Percentiles rank a stretch among this genome's conserved stretches.
Evolutionary conservation across 37 sponge, comb jelly and placozoan genomes (phyloP).

Genomic region (Chondrilla cf. caribensis): DNA sequence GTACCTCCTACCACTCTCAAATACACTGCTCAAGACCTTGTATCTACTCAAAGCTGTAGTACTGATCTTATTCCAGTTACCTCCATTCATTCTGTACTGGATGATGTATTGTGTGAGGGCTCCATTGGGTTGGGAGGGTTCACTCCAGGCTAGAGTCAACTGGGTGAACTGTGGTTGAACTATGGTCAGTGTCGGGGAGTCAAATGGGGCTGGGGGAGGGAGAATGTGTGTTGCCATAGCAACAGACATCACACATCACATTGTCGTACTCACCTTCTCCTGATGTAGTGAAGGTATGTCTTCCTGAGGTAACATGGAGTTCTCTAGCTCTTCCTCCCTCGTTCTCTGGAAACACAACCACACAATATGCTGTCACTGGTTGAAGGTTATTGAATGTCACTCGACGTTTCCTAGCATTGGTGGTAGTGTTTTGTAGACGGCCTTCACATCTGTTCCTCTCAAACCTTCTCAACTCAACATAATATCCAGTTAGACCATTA

Average conservation of each 20-base stretch:
- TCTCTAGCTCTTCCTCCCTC: not conserved
- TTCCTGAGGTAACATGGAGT: not conserved
- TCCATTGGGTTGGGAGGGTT: slow-evolving; percentile 2
- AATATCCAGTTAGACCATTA: not conserved
- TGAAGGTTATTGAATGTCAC: not conserved
- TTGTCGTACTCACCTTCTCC: not conserved
- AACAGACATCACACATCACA: not conserved
- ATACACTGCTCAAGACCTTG: not conserved
- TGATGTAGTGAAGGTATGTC: not conserved
- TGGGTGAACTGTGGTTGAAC: slow-evolving; percentile 1
- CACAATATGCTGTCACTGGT: not conserved
- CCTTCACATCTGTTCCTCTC: not conserved
- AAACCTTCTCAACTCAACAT: not conserved
- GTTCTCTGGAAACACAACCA: not conserved
- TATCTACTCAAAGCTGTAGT: not conserved
- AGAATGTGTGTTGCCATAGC: too few relatives aligned
- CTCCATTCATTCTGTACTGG: not conserved
- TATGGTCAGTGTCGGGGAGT: not conserved
- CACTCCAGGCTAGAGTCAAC: not conserved
- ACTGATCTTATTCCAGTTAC: not conserved
- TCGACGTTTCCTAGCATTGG: not conserved
- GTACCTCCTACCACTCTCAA: not conserved
- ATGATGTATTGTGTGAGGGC: not conserved
- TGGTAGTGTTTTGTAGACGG: not conserved
- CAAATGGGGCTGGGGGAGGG: not conserved